phyloP scores from a whole-genome alignment of 2,113 vertebrate species.

The Erythrocercus mccallii region DNA sequence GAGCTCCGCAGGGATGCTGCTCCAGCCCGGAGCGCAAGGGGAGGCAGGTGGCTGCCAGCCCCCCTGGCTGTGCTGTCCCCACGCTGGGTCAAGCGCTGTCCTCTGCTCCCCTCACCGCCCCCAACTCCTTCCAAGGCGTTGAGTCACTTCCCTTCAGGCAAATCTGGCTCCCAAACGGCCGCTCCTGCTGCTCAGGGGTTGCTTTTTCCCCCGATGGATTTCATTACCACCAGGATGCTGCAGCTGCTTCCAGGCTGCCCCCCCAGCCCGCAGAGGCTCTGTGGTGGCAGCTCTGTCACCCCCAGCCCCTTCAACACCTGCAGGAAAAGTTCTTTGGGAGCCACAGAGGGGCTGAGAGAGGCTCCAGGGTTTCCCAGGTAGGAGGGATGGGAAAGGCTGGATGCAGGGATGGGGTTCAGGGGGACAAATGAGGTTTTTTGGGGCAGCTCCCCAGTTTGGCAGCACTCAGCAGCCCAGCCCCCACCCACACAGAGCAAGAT shows the following conservation, averaged over 20 bases:
- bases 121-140: conserved; percentile 47
- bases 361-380: rapidly evolving
- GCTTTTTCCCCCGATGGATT: background rate
- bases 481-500: background rate
- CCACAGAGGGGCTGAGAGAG: background rate
- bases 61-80: background rate
- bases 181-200: background rate
- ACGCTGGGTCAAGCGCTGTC: background rate
- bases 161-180: conserved; percentile 42
- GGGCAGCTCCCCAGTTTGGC: background rate
- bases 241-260: background rate
- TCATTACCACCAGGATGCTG: background rate
- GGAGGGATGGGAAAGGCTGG: background rate
- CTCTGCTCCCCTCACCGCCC: background rate
- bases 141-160: conserved; percentile 42
- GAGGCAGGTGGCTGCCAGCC: conserved; percentile 7
- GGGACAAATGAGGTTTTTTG: background rate
- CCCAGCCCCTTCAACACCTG: background rate
- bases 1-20: background rate
- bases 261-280: background rate
- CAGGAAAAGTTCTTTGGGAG: rapidly evolving
- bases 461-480: background rate
- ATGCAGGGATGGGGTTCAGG: background rate
- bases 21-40: background rate
- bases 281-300: background rate